phyloP scores from a whole-genome alignment of 2,888 invertebrate genomes.

The Glaucopsyche alexis region DNA sequence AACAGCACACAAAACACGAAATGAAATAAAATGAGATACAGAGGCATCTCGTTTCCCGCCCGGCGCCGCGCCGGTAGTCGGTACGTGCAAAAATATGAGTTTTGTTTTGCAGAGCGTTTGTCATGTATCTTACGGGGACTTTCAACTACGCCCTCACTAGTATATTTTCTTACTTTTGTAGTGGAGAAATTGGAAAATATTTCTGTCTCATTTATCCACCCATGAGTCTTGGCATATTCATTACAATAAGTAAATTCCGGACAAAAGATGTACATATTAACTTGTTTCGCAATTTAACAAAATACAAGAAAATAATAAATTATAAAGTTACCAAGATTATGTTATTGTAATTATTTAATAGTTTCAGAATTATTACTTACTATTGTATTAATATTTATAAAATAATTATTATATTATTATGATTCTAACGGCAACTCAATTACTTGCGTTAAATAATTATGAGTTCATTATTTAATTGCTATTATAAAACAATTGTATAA shows the following conservation, averaged over 20 bases:
- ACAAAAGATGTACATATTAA: too few relatives aligned
- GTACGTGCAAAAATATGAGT: conserved; percentile 40
- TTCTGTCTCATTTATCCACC: background rate
- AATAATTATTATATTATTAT: background rate
- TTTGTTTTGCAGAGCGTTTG: conserved; percentile 42
- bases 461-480: conserved; percentile 5
- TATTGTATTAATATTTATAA: background rate
- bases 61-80: conserved; percentile 34
- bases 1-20: background rate
- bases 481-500: background rate
- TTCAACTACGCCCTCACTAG: conserved; percentile 34
- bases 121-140: conserved; percentile 43
- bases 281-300: too few relatives aligned
- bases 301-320: too few relatives aligned
- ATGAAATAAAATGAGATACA: background rate
- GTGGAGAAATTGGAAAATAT: background rate
- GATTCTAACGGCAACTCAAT: background rate
- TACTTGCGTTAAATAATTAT: conserved; percentile 8
- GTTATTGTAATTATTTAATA: background rate
- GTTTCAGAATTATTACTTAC: background rate
- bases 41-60: conserved; percentile 38
- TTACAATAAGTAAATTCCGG: too few relatives aligned
- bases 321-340: too few relatives aligned
- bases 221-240: too few relatives aligned
- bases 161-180: background rate